Conservation (phyloP, 2,888 invertebrate species). For the Drosophila diplacantha region DNA sequence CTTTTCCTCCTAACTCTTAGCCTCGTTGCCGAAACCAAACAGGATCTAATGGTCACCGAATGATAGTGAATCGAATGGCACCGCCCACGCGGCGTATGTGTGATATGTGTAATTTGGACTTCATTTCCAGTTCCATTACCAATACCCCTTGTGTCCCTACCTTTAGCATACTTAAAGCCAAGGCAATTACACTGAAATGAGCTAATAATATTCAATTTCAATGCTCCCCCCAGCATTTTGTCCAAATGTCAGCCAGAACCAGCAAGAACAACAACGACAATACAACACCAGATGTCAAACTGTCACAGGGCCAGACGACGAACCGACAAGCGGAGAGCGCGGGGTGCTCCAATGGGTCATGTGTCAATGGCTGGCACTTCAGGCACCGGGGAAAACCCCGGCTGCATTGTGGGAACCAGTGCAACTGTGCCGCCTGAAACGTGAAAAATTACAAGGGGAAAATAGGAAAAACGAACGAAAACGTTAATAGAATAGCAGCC, state of each 20-base stretch:
- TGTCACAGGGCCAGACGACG: slow-evolving; percentile 47
- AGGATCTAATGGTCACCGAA: slow-evolving; percentile 13
- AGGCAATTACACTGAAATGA: slow-evolving; percentile 54
- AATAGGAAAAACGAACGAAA: slow-evolving; percentile 20
- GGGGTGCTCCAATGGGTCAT: slow-evolving; percentile 16
- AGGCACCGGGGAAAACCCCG: neutral
- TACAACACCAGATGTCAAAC: slow-evolving; percentile 36
- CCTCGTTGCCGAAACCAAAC: slow-evolving; percentile 9
- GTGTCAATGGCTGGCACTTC: slow-evolving; percentile 41
- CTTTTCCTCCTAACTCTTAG: neutral
- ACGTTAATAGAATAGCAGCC: slow-evolving; percentile 15
- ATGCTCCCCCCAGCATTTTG: slow-evolving; percentile 49
- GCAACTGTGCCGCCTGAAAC: slow-evolving; percentile 54
- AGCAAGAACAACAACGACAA: slow-evolving; percentile 16
- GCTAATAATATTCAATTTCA: slow-evolving; percentile 67
- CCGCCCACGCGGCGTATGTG: slow-evolving; percentile 38
- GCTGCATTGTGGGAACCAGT: slow-evolving; percentile 54
- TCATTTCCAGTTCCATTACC: neutral
- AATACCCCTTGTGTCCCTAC: neutral
- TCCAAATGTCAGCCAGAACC: slow-evolving; percentile 61
- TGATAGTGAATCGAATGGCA: slow-evolving; percentile 6
- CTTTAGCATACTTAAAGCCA: slow-evolving; percentile 7
- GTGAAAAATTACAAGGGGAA: slow-evolving; percentile 49
- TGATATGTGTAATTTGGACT: slow-evolving; percentile 56
- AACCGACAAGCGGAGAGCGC: neutral